Conservation (phyloP, 2,113 vertebrate genomes). For the Clarias gariepinus region DNA sequence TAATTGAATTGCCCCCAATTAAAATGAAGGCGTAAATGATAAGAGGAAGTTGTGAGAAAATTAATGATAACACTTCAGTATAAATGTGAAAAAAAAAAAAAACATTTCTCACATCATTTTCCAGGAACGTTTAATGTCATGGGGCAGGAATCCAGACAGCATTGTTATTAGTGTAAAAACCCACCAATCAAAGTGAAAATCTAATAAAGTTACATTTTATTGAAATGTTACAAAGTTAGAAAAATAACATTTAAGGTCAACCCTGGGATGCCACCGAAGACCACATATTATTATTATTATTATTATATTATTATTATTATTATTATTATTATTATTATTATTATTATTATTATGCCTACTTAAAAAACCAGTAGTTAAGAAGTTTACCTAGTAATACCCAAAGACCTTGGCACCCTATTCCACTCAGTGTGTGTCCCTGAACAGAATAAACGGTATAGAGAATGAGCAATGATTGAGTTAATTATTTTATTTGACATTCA, state of each 20-base stretch:
- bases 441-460: too few species aligned
- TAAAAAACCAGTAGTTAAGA: too few species aligned
- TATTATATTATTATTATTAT: too few species aligned
- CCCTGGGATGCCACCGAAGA: neutral
- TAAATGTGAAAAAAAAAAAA: neutral
- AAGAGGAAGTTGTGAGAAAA: neutral
- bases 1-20: neutral
- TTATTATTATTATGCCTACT: too few species aligned
- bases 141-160: neutral
- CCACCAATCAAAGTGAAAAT: neutral
- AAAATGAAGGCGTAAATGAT: neutral
- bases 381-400: too few species aligned
- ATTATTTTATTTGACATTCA: neutral
- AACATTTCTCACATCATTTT: neutral
- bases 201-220: neutral
- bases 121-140: neutral
- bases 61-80: too few species aligned
- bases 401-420: too few species aligned
- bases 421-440: too few species aligned
- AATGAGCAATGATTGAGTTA: neutral
- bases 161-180: neutral
- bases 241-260: neutral
- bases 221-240: too few species aligned
- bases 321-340: too few species aligned
- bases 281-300: neutral